Percentiles rank a stretch among this genome's conserved stretches.
Evolutionary conservation across 2,888 invertebrate genomes (phyloP).

Genomic region (Reticulitermes lucifugus): DNA sequence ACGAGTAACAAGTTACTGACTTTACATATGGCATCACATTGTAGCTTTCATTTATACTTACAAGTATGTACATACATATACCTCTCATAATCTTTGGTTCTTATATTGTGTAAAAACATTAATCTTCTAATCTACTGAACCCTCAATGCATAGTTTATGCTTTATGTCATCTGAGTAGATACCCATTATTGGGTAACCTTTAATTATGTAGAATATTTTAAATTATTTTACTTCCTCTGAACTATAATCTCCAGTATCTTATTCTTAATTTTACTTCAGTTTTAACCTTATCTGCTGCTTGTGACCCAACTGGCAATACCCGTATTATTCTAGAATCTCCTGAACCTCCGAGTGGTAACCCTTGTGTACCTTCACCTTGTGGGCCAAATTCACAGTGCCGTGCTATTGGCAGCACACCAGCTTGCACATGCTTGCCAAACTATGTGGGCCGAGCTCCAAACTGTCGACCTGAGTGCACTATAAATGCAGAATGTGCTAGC

Average conservation of each 20-base stretch:
- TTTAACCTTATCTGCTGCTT: constrained; percentile 27
- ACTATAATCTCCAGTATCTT: neutral
- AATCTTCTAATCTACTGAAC: no score
- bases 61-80: no score
- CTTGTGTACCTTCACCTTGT: constrained; percentile 80
- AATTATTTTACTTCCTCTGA: neutral
- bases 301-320: constrained; percentile 56
- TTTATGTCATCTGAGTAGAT: no score
- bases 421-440: constrained; percentile 69
- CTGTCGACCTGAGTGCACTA: constrained; percentile 81
- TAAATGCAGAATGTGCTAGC: constrained; percentile 79
- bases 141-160: no score
- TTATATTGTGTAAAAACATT: no score
- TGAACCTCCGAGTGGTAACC: constrained; percentile 61
- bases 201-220: neutral
- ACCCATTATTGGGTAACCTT: neutral
- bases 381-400: constrained; percentile 83
- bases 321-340: constrained; percentile 37
- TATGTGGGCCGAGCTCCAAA: constrained; percentile 74
- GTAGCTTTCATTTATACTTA: no score
- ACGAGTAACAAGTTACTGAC: no score
- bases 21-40: no score
- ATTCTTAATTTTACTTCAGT: neutral
- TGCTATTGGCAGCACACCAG: constrained; percentile 68
- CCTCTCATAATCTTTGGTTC: no score